Base-by-base conservation (phyloP, 1,140 invertebrate species). In the Zaprionus tsacasi region DNA sequence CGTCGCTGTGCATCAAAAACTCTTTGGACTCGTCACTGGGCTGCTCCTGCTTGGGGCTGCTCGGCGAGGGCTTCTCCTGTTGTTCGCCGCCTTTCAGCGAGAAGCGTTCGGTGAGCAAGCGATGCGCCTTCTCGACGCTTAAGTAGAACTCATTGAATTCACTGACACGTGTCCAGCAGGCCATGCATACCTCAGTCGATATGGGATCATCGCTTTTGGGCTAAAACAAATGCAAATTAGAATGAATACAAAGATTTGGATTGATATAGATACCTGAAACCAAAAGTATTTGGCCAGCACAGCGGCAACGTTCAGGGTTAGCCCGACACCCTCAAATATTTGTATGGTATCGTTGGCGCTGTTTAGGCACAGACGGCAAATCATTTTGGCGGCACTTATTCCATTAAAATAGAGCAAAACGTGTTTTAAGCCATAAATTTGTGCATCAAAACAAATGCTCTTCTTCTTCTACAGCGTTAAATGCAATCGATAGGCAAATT, bases 291-390 rank as follows among this genome's bases (percentile, higher is more conserved):
- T 88, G 10, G 63, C 55, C 30, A 91, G 33, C 60, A 85, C 72
- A 0, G 54, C 52, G 3, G 89, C 76, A 35, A 85, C 69, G 50
- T 85, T 91, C 13, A 89, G 57, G 4, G 79, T 68, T 13, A 75
- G 35, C n/a, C 89, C 89, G 11, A 65, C 48, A 56, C 54, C 70
- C 10, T 76, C 83, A 17, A 91, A 91, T 54, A 91, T 91, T 27
- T 85, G 70, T 45, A 91, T 83, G 8, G 71, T 75, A 48, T 91
- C 83, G 40, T 59, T 70, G 25, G 70, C 76, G 63, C 69, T 81
- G 48, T 91, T 86, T 3, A 92, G 79, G 67, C 91, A 92, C 81
- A 92, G 57, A 15, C 91, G 81, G 79, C 91, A 92, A 73, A 92
- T 91, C 91, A 92, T 92, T 45, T 40, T 82, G 52, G 25, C 13